Percentiles rank a stretch among this genome's conserved stretches.
Evolutionary conservation across 2,113 vertebrate genomes (phyloP).

Genomic region (Gopherus flavomarginatus): DNA sequence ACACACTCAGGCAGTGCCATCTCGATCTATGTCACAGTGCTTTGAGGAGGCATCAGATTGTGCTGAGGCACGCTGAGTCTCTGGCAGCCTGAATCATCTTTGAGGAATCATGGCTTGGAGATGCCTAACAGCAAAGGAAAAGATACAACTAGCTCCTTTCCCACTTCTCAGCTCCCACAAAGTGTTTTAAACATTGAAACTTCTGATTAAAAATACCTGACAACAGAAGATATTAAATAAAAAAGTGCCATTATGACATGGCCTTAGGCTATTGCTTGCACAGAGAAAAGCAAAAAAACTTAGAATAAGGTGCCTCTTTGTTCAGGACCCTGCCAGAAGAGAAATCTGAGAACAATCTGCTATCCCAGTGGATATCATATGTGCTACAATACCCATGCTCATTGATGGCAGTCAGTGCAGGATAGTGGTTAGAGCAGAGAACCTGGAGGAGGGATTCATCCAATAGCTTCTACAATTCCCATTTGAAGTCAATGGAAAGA

Average conservation of each 20-base stretch:
- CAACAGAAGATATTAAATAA: neutral
- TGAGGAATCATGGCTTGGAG: rapidly evolving
- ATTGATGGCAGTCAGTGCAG: neutral
- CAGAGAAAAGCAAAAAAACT: neutral
- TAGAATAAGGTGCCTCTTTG: neutral
- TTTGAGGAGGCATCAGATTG: neutral
- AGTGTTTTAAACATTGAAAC: neutral
- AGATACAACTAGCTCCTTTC: neutral
- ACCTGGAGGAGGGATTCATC: neutral
- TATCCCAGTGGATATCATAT: slow-evolving; percentile 21
- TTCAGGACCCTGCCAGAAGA: slow-evolving; percentile 1
- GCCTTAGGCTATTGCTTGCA: slow-evolving; percentile 22
- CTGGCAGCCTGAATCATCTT: neutral
- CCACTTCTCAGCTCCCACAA: neutral
- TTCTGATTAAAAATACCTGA: neutral
- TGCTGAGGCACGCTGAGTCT: neutral
- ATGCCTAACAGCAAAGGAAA: neutral
- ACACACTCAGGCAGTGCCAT: neutral
- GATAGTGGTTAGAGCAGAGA: neutral
- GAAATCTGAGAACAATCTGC: slow-evolving; percentile 24
- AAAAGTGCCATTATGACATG: neutral
- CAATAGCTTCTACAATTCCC: neutral
- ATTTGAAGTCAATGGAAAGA: neutral
- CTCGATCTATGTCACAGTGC: neutral
- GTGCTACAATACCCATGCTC: neutral